These are phyloP conservation scores for Marisa cornuarietis DNA, from an alignment of 1,140 invertebrate genomes.

Conservation along the genomic window DNA sequence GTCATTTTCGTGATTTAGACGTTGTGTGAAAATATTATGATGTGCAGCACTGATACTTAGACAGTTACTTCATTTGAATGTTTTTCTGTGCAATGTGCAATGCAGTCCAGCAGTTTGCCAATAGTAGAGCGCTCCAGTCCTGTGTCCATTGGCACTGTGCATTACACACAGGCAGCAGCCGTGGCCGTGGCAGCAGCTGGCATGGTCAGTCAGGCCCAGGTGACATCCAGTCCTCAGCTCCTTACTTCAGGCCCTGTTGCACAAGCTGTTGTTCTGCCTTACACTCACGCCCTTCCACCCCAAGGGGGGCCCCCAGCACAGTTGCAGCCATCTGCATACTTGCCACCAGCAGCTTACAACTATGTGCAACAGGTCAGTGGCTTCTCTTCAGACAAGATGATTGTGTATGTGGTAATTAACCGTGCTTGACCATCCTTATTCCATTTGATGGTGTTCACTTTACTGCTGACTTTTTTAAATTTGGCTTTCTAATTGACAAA, in stretches of 20 bases:
- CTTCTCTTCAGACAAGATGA: neutral
- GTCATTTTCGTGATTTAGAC: too few relatives aligned
- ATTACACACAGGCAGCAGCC: conserved; percentile 22
- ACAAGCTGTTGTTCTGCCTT: conserved; percentile 53
- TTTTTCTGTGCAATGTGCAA: neutral
- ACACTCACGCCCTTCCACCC: conserved; percentile 38
- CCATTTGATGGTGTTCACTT: too few relatives aligned
- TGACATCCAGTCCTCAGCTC: conserved; percentile 39
- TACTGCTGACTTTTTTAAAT: too few relatives aligned
- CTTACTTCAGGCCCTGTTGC: conserved; percentile 42
- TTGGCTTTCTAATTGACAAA: too few relatives aligned
- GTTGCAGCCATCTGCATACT: conserved; percentile 45
- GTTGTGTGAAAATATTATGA: too few relatives aligned
- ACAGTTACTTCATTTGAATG: too few relatives aligned
- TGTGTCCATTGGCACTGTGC: conserved; percentile 13
- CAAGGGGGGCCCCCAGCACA: conserved; percentile 33
- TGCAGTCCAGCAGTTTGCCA: conserved; percentile 36
- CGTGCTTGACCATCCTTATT: too few relatives aligned
- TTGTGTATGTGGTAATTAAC: too few relatives aligned
- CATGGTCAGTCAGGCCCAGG: conserved; percentile 46
- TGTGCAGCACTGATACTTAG: too few relatives aligned
- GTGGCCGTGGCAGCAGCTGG: conserved; percentile 43
- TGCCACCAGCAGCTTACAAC: conserved; percentile 54
- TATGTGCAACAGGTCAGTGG: conserved; percentile 54
- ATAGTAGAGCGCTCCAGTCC: conserved; percentile 45